These are phyloP conservation scores for Aldrovandia affinis DNA, from an alignment of 2,797 vertebrate genomes.

Conservation along the genomic window DNA sequence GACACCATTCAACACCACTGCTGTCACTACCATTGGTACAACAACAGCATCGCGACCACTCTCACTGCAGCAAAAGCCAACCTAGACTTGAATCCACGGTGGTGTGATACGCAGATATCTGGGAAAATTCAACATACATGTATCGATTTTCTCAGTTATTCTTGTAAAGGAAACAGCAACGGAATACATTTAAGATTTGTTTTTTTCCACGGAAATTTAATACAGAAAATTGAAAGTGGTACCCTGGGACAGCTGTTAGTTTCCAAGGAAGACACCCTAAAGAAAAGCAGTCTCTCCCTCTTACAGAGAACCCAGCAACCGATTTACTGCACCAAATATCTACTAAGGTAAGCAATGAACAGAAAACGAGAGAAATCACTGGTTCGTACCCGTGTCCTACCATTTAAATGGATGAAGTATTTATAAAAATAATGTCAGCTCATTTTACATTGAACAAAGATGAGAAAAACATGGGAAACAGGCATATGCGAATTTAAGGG, in stretches of 20 bases:
- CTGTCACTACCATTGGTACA: constrained; percentile 35
- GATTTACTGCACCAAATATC: constrained; percentile 24
- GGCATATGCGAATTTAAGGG: neutral
- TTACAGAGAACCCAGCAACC: constrained; percentile 4
- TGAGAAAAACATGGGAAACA: neutral
- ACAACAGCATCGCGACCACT: constrained; percentile 43
- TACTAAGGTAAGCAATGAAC: constrained; percentile 27
- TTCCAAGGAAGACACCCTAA: constrained; percentile 21
- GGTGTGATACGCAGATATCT: neutral
- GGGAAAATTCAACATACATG: neutral
- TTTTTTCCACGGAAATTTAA: constrained; percentile 19
- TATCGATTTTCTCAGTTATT: neutral
- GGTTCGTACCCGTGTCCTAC: neutral
- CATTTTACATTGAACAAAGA: neutral
- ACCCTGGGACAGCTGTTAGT: constrained; percentile 30
- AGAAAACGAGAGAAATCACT: neutral
- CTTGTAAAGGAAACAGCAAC: neutral
- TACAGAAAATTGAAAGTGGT: constrained; percentile 17
- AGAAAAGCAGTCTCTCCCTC: neutral
- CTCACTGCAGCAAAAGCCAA: constrained; percentile 11
- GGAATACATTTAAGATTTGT: neutral
- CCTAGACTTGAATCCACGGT: neutral
- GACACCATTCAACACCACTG: constrained; percentile 34
- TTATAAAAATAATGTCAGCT: neutral
- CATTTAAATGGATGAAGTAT: neutral